A percentile compares a stretch with the other conserved stretches of the same genome.
Conservation (phyloP, 2,797 vertebrate genomes). For the Sarcoramphus papa region DNA sequence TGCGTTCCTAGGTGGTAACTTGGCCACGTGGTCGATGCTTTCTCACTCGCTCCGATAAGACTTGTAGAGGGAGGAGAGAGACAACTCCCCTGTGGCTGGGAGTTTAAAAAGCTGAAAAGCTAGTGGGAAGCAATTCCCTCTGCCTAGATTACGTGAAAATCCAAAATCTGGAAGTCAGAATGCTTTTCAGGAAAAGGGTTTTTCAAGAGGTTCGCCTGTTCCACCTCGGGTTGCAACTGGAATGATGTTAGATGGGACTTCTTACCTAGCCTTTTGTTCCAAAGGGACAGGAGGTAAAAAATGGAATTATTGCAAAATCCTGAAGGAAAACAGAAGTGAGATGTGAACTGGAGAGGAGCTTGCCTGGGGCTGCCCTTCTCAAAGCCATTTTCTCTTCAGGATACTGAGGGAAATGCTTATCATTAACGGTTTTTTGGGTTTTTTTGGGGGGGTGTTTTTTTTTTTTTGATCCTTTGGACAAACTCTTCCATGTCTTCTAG, state of each 20-base stretch:
- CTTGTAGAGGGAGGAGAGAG: neutral
- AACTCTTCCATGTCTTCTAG: neutral
- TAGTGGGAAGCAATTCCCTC: neutral
- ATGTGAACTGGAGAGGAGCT: neutral
- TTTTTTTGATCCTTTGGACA: neutral
- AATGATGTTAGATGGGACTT: neutral
- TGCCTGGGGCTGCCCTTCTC: neutral
- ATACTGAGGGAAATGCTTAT: neutral
- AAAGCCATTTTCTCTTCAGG: neutral
- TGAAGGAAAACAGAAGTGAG: neutral
- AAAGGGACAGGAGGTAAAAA: neutral
- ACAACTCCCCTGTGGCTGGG: no score
- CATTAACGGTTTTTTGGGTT: no score
- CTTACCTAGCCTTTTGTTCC: neutral
- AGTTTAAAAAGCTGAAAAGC: neutral
- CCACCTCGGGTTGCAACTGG: no score
- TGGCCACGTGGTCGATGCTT: accelerated
- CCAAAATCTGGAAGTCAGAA: no score
- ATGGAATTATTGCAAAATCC: neutral
- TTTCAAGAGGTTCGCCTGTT: neutral
- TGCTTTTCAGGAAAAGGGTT: neutral
- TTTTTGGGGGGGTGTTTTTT: no score
- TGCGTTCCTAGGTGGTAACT: neutral
- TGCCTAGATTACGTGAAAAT: neutral
- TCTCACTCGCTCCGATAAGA: accelerated